These are phyloP conservation scores for Boloria selene DNA, from an alignment of 2,888 invertebrate genomes.

Conservation along the genomic window DNA sequence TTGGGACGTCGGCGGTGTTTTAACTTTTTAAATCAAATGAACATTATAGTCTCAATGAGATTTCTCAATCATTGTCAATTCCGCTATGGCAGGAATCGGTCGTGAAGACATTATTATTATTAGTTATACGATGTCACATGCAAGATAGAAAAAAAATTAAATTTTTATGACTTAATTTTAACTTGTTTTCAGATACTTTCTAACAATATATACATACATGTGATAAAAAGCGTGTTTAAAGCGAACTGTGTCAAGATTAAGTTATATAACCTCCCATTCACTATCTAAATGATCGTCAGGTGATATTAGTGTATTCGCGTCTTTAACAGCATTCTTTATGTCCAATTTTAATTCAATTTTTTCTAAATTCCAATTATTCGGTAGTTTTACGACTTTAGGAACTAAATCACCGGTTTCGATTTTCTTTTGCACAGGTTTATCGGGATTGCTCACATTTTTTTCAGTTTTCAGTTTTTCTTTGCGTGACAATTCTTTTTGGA, in stretches of 20 bases:
- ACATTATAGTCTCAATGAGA: too few species aligned
- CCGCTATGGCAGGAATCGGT: too few species aligned
- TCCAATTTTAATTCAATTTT: constrained; percentile 72
- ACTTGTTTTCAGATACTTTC: not conserved
- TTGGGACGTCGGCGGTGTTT: too few species aligned
- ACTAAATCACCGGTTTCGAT: constrained; percentile 55
- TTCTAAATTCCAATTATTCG: constrained; percentile 83
- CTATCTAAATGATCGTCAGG: constrained; percentile 71
- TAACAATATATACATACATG: constrained; percentile 6
- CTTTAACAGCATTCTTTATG: constrained; percentile 56
- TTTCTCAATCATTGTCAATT: too few species aligned
- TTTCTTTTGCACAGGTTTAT: constrained; percentile 35
- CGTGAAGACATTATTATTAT: too few species aligned
- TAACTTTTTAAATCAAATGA: too few species aligned
- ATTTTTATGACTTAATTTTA: not conserved
- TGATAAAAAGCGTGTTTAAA: constrained; percentile 27
- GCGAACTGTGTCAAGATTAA: constrained; percentile 13
- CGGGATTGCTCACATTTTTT: not conserved
- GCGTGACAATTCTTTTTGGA: too few species aligned
- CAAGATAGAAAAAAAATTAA: too few species aligned
- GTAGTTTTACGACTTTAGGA: constrained; percentile 78
- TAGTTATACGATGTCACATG: too few species aligned
- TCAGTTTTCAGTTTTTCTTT: constrained; percentile 16
- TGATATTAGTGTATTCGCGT: constrained; percentile 53
- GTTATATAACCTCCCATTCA: constrained; percentile 71